Evolutionary conservation across 2,888 invertebrate species (phyloP), one percentile per base, ranked within the genome.

Genomic region (Thalpophila matura): DNA sequence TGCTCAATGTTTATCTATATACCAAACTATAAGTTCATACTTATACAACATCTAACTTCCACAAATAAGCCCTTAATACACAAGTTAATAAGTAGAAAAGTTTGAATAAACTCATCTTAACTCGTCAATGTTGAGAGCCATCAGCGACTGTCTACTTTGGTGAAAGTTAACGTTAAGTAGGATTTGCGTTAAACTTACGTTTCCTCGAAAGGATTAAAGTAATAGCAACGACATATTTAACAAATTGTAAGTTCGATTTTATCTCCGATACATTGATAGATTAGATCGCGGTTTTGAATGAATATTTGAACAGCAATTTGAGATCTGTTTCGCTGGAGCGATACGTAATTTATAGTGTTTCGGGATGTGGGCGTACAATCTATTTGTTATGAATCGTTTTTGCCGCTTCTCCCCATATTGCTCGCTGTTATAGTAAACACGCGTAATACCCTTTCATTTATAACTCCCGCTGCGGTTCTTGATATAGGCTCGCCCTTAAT

Each of bases 401-500:
- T 70, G 74, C 78, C 76, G 64, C 65, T 81, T 82, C 70, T 71
- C 75, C 74, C 72, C 77, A 74, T 85, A 84, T 70, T 78, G 80
- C 77, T 85, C 77, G 83, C 86, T 87, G 85, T 89, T 85, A 84
- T 86, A 90, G 87, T 90, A 88, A 91, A 91, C 87, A 89, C 84
- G 85, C 86, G 85, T 92, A 92, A 92, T 92, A 93, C 93, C 93
- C 92, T 91, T 93, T 92, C 94, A 93, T 94, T 94, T 94, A 93
- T 94, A 93, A 93, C 93, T 92, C 90, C 86, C 89, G 88, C 85
- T 89, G 89, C 86, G 94, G 91, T 91, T 91, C 92, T 91, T 94
- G 93, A 94, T 94, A 92, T 91, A 92, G 92, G 92, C 91, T 91
- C 87, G 91, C 87, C 90, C 92, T 90, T 94, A 94, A 94, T 94